These are phyloP conservation scores for Galeruca laticollis DNA, from an alignment of 2,888 invertebrate species.

Conservation along the genomic window DNA sequence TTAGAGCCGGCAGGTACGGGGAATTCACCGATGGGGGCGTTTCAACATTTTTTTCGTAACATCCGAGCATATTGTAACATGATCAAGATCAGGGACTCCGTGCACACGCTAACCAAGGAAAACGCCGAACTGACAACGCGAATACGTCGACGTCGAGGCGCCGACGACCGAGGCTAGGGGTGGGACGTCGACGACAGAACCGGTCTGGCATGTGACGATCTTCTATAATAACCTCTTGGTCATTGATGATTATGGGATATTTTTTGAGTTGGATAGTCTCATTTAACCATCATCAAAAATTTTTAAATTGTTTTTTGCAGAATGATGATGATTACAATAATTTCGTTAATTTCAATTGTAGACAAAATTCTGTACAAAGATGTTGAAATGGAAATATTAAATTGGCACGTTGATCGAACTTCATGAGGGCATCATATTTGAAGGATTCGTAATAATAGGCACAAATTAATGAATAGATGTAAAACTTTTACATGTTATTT, in stretches of 20 bases:
- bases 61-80: constrained; percentile 39
- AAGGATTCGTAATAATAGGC: too few relatives aligned
- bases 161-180: constrained; percentile 48
- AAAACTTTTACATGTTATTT: too few relatives aligned
- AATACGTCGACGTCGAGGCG: constrained; percentile 56
- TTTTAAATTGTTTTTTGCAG: too few relatives aligned
- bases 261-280: not conserved
- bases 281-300: too few relatives aligned
- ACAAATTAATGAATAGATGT: too few relatives aligned
- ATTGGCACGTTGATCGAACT: too few relatives aligned
- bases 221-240: not conserved
- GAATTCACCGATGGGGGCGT: constrained; percentile 47
- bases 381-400: too few relatives aligned
- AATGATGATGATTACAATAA: too few relatives aligned
- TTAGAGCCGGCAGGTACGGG: constrained; percentile 39
- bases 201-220: not conserved
- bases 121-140: constrained; percentile 51
- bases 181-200: constrained; percentile 38
- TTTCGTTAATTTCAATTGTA: too few relatives aligned
- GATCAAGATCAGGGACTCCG: constrained; percentile 31
- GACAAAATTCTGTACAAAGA: too few relatives aligned
- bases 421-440: too few relatives aligned
- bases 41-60: constrained; percentile 44
- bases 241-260: not conserved
- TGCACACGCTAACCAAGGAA: constrained; percentile 53